Evolutionary conservation across 2,888 invertebrate genomes (phyloP).

Genomic region (Agrochola lota): DNA sequence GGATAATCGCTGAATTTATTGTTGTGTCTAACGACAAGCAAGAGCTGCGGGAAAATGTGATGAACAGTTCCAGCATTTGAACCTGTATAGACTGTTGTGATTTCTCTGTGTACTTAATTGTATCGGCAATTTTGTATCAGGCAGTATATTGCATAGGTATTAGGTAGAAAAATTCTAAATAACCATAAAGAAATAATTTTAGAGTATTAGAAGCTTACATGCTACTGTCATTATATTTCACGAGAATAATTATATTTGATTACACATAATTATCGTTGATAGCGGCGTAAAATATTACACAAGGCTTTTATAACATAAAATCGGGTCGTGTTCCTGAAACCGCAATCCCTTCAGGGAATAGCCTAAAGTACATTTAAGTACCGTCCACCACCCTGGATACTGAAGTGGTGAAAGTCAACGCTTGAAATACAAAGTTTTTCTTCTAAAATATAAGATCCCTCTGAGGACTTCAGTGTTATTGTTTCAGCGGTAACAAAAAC

Average conservation of each 20-base stretch:
- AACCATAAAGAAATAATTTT: conserved; percentile 6
- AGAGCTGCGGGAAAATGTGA: not conserved
- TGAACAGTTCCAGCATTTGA: not conserved
- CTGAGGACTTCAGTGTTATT: conserved; percentile 68
- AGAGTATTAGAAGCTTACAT: conserved; percentile 20
- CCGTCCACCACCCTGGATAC: conserved; percentile 44
- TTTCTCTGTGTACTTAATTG: not conserved
- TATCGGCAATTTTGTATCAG: not conserved
- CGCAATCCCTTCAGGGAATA: conserved; percentile 73
- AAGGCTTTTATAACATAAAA: conserved; percentile 37
- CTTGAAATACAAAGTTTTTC: conserved; percentile 62
- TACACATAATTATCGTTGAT: conserved; percentile 52
- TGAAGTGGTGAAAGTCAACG: conserved; percentile 57
- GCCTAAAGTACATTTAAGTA: conserved; percentile 64
- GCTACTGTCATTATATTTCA: conserved; percentile 18
- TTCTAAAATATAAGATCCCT: conserved; percentile 63
- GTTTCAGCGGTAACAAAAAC: conserved; percentile 75
- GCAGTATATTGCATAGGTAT: not conserved
- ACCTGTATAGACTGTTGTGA: not conserved
- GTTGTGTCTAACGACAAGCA: not conserved
- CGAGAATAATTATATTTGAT: conserved; percentile 50
- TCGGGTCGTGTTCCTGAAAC: conserved; percentile 55
- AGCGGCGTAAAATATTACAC: conserved; percentile 30
- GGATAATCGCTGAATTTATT: conserved; percentile 17
- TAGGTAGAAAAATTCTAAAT: conserved; percentile 1